Conservation (phyloP, 2,888 invertebrate genomes). For the Acanthosepion lycidas region DNA sequence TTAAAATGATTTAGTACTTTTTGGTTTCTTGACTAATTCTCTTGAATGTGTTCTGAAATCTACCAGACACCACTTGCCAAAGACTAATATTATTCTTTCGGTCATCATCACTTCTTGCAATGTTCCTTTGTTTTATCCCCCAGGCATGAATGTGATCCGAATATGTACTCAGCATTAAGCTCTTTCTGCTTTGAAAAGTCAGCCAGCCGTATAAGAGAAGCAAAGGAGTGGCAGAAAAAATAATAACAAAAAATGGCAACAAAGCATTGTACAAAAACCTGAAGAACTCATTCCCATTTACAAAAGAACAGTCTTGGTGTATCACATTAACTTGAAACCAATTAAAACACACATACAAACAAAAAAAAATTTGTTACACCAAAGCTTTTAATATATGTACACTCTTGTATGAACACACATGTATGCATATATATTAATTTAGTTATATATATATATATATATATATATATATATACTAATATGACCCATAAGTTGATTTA, state of each 20-base stretch:
- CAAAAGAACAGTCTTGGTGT: background rate
- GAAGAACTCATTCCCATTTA: background rate
- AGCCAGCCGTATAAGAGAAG: constrained; percentile 14
- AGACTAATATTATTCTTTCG: background rate
- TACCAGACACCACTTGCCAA: constrained; percentile 34
- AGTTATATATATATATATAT: background rate
- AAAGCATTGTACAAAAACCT: background rate
- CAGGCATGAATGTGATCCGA: constrained; percentile 44
- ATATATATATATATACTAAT: background rate
- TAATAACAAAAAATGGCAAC: background rate
- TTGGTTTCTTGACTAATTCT: background rate
- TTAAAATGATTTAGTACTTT: background rate
- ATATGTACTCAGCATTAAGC: constrained; percentile 37
- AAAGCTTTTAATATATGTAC: background rate
- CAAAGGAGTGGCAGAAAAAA: constrained; percentile 45
- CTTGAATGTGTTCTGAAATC: background rate
- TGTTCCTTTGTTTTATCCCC: constrained; percentile 6
- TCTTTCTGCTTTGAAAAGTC: constrained; percentile 36
- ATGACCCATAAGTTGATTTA: too few relatives aligned
- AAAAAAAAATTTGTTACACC: too few relatives aligned
- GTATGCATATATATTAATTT: background rate
- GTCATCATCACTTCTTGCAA: constrained; percentile 38
- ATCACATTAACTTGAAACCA: too few relatives aligned
- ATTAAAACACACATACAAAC: background rate
- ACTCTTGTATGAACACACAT: background rate